phyloP scores from a whole-genome alignment of 2,888 invertebrate genomes.

The Xylocampa areola region DNA sequence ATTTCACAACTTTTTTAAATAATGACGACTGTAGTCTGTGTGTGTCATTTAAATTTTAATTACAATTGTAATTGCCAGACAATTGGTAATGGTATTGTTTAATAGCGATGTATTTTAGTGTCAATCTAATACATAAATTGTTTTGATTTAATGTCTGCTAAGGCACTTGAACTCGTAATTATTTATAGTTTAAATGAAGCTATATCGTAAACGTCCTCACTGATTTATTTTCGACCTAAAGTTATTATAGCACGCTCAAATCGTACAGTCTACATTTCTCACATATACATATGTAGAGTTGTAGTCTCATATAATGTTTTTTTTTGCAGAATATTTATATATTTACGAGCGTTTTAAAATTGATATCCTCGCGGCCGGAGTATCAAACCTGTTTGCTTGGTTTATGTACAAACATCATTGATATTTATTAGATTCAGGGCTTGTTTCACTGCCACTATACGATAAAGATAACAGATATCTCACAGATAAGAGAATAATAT shows the following conservation, averaged over 20 bases:
- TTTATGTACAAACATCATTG: slow-evolving; percentile 53
- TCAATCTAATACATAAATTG: slow-evolving; percentile 75
- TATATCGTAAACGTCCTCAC: slow-evolving; percentile 75
- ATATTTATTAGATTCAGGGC: slow-evolving; percentile 55
- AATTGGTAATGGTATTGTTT: slow-evolving; percentile 64
- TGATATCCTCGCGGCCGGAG: slow-evolving; percentile 47
- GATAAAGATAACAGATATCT: slow-evolving; percentile 56
- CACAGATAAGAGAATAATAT: slow-evolving; percentile 37
- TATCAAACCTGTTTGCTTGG: slow-evolving; percentile 52
- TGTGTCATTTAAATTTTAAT: slow-evolving; percentile 25
- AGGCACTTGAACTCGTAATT: slow-evolving; percentile 73
- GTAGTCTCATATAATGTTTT: slow-evolving; percentile 34
- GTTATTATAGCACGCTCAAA: slow-evolving; percentile 65
- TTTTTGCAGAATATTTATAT: slow-evolving; percentile 56
- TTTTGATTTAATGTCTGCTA: slow-evolving; percentile 74
- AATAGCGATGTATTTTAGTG: slow-evolving; percentile 65
- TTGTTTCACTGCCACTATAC: slow-evolving; percentile 50
- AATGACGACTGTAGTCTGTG: neutral
- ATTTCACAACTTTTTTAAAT: neutral
- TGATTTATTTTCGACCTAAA: slow-evolving; percentile 75
- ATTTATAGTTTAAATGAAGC: slow-evolving; percentile 83
- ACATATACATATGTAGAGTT: too few species aligned
- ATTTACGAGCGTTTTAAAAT: slow-evolving; percentile 57
- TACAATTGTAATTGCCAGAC: slow-evolving; percentile 51
- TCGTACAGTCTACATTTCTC: slow-evolving; percentile 47